Evolutionary conservation across 23 tunicate genomes (phyloP), one percentile per base, ranked within the genome.

Genomic region (Clavelina lepadiformis): DNA sequence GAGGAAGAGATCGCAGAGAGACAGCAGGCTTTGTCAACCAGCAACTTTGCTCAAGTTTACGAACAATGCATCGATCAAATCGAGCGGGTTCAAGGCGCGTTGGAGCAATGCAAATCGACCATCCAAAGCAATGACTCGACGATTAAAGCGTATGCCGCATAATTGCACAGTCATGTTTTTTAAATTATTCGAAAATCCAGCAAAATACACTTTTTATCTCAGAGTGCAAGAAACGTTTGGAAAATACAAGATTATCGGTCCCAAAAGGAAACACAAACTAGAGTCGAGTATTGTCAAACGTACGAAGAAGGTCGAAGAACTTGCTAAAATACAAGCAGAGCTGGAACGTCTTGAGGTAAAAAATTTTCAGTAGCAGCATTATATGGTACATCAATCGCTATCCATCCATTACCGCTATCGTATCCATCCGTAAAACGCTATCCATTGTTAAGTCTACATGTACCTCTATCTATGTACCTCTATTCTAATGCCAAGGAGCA

Each of bases 21-120:
- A 33, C 61, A 70, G 38, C 51, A 46, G 7, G 54, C 78, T 21
- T 71, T 86, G 31, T 31, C 85, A 5, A 57, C 75, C 18, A 86
- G 71, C 1, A 57, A 78, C 51, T 86, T 86, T 64, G 30, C 84
- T 11, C 71, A 78, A 18, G 83, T 79, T 32, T 86, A 86, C 46
- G 77, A 66, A n/a, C 56, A 78, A 78, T 86, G 95, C 65, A 73
- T 59, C 22, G 85, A 86, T 23, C 60, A 73, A 31, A 71, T 86
- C 22, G 95, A 86, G 23, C 76, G 45, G 27, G 61, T 86, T 15
- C 34, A 61, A 1, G 56, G 21, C 7, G 74, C 74, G 1, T 68
- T 76, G 0, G 85, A 86, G 11, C 72, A 78, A 49, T 70, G 75
- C 54, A 71, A 78, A 66, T 15, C 77, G 21, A 67, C 71, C 29